Conservation (phyloP, 2,113 vertebrate genomes). For the Theristicus caerulescens region DNA sequence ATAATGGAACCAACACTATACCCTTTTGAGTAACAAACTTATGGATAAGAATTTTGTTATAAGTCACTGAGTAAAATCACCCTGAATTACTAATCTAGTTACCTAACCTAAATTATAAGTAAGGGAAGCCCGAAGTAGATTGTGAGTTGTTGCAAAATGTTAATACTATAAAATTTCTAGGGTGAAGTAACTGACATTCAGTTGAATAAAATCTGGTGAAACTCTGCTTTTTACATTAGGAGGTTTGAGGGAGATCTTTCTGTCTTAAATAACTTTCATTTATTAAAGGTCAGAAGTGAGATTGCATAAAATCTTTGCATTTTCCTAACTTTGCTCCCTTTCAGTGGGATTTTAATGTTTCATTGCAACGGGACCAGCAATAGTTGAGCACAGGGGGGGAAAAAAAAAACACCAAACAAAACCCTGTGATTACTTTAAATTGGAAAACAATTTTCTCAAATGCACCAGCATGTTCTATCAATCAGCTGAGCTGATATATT, state of each 20-base stretch:
- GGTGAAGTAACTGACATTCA: neutral
- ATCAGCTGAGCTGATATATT: neutral
- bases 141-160: neutral
- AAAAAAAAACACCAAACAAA: neutral
- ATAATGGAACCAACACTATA: neutral
- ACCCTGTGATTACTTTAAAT: neutral
- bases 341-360: neutral
- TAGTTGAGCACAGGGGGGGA: neutral
- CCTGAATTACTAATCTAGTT: neutral
- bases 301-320: neutral
- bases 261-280: neutral
- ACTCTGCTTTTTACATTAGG: neutral
- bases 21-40: neutral
- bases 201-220: neutral
- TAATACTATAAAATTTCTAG: neutral
- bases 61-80: neutral
- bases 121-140: neutral
- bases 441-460: neutral
- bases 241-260: neutral
- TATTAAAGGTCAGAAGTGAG: neutral
- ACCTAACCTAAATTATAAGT: neutral
- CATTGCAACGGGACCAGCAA: neutral
- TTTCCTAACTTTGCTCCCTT: neutral
- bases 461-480: neutral
- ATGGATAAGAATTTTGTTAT: neutral